A percentile compares a stretch with the other conserved stretches of the same genome.
Evolutionary conservation across 1,140 invertebrate genomes (phyloP).

Genomic region (Psix sp.): DNA sequence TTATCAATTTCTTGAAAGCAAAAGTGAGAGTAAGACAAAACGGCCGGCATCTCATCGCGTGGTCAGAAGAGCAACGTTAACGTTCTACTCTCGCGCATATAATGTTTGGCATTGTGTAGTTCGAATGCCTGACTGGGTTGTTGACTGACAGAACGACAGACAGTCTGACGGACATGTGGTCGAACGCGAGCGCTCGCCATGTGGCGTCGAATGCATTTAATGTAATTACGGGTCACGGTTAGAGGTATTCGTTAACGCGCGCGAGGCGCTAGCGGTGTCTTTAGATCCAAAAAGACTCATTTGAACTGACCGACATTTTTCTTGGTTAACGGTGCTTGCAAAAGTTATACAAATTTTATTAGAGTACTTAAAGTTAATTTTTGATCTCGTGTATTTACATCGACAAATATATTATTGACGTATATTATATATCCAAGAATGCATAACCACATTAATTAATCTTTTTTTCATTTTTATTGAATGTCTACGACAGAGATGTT

Average conservation of each 20-base stretch:
- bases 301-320: constrained; percentile 14
- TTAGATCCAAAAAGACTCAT: constrained; percentile 57
- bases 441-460: too few relatives aligned
- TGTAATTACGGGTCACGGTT: constrained; percentile 69
- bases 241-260: constrained; percentile 70
- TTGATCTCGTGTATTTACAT: too few relatives aligned
- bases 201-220: constrained; percentile 65
- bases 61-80: constrained; percentile 56
- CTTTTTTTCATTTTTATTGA: too few relatives aligned
- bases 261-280: constrained; percentile 59
- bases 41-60: constrained; percentile 45
- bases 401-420: too few relatives aligned
- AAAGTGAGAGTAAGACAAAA: constrained; percentile 35
- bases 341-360: too few relatives aligned
- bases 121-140: constrained; percentile 56
- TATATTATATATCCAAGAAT: too few relatives aligned
- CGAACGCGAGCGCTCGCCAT: constrained; percentile 64
- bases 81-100: constrained; percentile 61
- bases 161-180: constrained; percentile 63
- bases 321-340: constrained; percentile 30
- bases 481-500: too few relatives aligned
- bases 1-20: constrained; percentile 4
- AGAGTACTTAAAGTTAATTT: too few relatives aligned
- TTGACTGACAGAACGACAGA: constrained; percentile 61
- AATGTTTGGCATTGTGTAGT: constrained; percentile 67